phyloP scores from a whole-genome alignment of 2,888 invertebrate genomes.

The Hydraecia micacea region DNA sequence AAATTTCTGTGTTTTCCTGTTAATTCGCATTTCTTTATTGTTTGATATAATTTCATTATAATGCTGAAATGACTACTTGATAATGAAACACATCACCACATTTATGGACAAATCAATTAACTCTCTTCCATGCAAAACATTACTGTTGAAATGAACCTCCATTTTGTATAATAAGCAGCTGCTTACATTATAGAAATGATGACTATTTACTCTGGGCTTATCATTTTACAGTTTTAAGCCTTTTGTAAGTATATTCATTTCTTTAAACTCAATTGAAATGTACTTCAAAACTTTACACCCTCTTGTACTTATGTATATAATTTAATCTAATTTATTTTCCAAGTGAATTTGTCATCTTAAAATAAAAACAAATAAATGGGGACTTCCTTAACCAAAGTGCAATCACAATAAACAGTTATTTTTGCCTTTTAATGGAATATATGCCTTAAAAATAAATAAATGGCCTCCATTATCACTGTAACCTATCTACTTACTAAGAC shows the following conservation, averaged over 20 bases:
- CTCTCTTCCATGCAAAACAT: not conserved
- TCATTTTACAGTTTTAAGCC: not conserved
- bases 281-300: not conserved
- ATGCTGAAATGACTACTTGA: not conserved
- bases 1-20: not conserved
- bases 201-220: slow-evolving; percentile 10
- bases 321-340: not conserved
- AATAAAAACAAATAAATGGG: not conserved
- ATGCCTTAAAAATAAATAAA: not conserved
- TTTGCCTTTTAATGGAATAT: not conserved
- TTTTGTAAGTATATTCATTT: not conserved
- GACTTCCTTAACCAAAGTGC: not conserved
- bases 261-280: not conserved
- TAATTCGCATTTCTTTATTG: slow-evolving; percentile 5
- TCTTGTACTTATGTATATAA: too few species aligned
- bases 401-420: not conserved
- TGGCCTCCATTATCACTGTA: slow-evolving; percentile 15
- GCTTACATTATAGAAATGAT: slow-evolving; percentile 2
- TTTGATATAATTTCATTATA: slow-evolving; percentile 9
- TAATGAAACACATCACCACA: not conserved
- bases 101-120: not conserved
- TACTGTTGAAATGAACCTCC: slow-evolving; percentile 9
- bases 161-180: slow-evolving; percentile 40
- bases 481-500: slow-evolving; percentile 20
- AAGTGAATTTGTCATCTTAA: not conserved